A percentile compares a stretch with the other conserved stretches of the same genome.
These are phyloP conservation scores for Myotis yumanensis DNA, from an alignment of 2,113 vertebrate species.

Conservation along the genomic window DNA sequence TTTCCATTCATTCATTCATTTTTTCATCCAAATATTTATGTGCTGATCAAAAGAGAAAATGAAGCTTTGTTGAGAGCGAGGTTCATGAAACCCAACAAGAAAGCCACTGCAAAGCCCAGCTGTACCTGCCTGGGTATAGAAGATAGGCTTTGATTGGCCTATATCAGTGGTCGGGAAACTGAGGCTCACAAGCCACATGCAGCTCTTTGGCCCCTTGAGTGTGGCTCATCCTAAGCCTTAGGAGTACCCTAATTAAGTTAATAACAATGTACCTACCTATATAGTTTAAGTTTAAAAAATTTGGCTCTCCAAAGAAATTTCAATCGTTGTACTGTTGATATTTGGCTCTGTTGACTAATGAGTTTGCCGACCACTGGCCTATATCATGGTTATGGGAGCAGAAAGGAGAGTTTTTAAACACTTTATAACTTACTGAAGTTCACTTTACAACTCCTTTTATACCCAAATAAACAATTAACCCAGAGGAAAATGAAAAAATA, in stretches of 20 bases:
- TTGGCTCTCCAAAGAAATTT: too few species aligned
- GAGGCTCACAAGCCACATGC: too few species aligned
- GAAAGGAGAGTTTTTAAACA: neutral
- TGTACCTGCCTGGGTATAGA: neutral
- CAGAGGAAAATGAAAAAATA: slow-evolving; percentile 67
- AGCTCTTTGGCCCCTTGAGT: too few species aligned
- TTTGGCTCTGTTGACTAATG: too few species aligned
- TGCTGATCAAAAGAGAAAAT: neutral
- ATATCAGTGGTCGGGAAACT: too few species aligned
- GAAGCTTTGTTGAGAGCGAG: neutral
- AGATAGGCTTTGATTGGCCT: neutral
- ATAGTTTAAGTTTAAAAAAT: too few species aligned
- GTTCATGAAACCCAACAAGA: neutral
- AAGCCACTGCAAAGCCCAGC: neutral
- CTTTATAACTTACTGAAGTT: neutral
- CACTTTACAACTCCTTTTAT: slow-evolving; percentile 49
- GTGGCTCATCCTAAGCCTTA: too few species aligned
- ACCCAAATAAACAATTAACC: slow-evolving; percentile 46
- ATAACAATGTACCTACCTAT: too few species aligned
- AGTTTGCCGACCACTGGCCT: neutral
- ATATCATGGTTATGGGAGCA: neutral
- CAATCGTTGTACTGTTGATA: too few species aligned
- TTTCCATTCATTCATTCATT: neutral
- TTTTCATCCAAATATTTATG: neutral
- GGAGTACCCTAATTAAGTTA: too few species aligned